phyloP scores from a whole-genome alignment of 1,140 invertebrate genomes.

The Eupristina koningsbergeri region DNA sequence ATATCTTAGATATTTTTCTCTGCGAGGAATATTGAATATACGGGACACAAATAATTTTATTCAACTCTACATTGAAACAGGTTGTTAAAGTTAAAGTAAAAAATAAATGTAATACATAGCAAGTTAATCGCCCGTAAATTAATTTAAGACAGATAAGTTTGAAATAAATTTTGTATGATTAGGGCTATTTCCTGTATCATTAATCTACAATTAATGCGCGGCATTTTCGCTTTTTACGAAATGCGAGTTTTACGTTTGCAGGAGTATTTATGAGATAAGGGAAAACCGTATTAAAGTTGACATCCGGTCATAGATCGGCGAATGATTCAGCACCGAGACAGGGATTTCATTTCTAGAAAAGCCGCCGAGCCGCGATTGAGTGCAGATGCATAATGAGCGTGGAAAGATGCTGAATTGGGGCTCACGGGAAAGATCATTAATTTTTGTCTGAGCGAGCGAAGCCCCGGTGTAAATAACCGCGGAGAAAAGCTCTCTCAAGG shows the following conservation, averaged over 20 bases:
- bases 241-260: not conserved
- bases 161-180: not conserved
- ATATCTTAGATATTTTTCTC: not conserved
- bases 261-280: not conserved
- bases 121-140: not conserved
- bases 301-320: not conserved
- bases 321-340: not conserved
- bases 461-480: no score
- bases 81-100: not conserved
- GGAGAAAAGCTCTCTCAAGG: not conserved
- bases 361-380: no score
- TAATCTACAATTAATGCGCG: not conserved
- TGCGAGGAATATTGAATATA: no score
- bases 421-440: not conserved
- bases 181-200: not conserved
- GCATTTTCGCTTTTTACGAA: not conserved
- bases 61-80: not conserved
- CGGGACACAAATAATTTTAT: not conserved
- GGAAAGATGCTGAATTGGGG: not conserved
- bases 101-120: no score
- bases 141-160: not conserved
- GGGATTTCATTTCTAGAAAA: not conserved
- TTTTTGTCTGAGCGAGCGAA: not conserved
- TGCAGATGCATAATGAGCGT: no score
- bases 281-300: not conserved